Conservation (phyloP, 1,140 invertebrate species). For the Leptinotarsa undecemlineata region DNA sequence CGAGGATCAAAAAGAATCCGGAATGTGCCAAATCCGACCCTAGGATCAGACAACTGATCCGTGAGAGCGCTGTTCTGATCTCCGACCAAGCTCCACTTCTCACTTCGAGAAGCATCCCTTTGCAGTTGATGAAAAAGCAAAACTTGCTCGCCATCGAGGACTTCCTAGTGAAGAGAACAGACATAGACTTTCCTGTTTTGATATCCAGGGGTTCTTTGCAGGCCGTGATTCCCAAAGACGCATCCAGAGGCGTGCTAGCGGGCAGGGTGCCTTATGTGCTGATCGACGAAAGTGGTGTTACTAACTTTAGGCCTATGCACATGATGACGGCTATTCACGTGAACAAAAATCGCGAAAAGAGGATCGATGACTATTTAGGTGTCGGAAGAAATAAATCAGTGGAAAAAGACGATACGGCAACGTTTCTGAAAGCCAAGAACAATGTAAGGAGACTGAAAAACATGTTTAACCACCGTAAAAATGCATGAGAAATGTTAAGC, state of each 20-base stretch:
- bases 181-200: conserved; percentile 65
- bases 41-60: conserved; percentile 67
- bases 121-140: conserved; percentile 65
- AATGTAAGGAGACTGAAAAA: conserved; percentile 47
- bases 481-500: conserved; percentile 41
- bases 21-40: conserved; percentile 69
- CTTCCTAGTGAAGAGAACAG: conserved; percentile 66
- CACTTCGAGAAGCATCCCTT: conserved; percentile 69
- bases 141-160: conserved; percentile 77
- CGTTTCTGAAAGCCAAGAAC: conserved; percentile 42
- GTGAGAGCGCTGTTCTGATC: conserved; percentile 71
- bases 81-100: conserved; percentile 52
- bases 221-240: conserved; percentile 75
- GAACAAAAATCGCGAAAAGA: conserved; percentile 58
- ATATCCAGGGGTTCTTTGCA: conserved; percentile 78
- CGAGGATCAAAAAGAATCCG: conserved; percentile 66
- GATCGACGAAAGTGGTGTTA: conserved; percentile 75
- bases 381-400: conserved; percentile 35
- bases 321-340: conserved; percentile 71
- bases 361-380: conserved; percentile 61
- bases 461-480: conserved; percentile 42
- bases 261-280: conserved; percentile 77
- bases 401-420: conserved; percentile 36
- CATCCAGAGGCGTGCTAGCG: conserved; percentile 70
- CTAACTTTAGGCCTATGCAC: conserved; percentile 75